These are phyloP conservation scores for Saccostrea echinata DNA, from an alignment of 1,140 invertebrate genomes.

Conservation along the genomic window DNA sequence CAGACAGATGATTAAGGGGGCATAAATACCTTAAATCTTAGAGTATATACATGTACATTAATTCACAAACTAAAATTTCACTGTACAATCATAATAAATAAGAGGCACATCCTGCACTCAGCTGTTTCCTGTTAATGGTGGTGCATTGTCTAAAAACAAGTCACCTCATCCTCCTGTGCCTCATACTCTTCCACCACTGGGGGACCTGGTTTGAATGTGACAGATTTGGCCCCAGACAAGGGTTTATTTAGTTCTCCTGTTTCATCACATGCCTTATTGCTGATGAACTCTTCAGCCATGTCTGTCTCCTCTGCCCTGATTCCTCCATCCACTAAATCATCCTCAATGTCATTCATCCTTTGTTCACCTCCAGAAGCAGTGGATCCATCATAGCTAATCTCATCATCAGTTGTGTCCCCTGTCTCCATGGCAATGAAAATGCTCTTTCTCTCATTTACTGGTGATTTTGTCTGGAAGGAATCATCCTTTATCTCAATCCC, in stretches of 20 bases:
- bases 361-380: not conserved
- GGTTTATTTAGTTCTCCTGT: not conserved
- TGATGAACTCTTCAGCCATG: not conserved
- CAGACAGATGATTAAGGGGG: too few relatives aligned
- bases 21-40: too few relatives aligned
- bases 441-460: not conserved
- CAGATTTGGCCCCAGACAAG: not conserved
- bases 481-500: not conserved
- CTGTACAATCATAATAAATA: too few relatives aligned
- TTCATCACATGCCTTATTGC: not conserved
- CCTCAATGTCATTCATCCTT: not conserved
- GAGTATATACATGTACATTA: too few relatives aligned
- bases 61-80: too few relatives aligned
- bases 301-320: not conserved
- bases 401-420: constrained; percentile 48
- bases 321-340: not conserved
- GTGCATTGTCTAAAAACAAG: not conserved
- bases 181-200: constrained; percentile 5
- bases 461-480: not conserved
- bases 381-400: not conserved
- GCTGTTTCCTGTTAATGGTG: not conserved
- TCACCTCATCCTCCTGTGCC: constrained; percentile 31
- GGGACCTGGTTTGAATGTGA: constrained; percentile 9
- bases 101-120: not conserved
- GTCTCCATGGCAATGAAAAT: constrained; percentile 47